These are phyloP conservation scores for Epizoanthus scotinus DNA, from an alignment of 92 coral and sea anemone species.

Conservation along the genomic window DNA sequence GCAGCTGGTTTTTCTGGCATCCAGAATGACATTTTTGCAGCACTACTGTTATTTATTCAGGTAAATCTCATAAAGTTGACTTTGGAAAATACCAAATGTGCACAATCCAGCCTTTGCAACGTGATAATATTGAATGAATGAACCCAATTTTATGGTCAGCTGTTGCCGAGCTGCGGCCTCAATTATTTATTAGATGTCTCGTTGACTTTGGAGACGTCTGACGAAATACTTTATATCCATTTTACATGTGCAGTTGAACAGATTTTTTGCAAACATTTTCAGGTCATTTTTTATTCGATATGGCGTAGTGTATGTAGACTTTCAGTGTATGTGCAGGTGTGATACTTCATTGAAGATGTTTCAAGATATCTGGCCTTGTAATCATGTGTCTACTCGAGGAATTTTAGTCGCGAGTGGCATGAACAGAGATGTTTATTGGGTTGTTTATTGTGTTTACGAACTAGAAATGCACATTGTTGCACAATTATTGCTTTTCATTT, in stretches of 20 bases:
- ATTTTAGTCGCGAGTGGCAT: no score
- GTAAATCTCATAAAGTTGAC: background rate
- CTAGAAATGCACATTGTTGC: no score
- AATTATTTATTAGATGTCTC: background rate
- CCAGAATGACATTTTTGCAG: background rate
- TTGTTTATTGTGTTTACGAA: no score
- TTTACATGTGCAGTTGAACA: background rate
- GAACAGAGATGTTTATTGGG: no score
- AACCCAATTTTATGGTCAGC: conserved; percentile 9
- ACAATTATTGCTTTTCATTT: background rate
- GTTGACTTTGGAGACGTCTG: background rate
- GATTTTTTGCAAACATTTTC: background rate
- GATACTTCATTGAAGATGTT: no score
- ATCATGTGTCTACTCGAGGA: no score
- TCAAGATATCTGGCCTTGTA: no score
- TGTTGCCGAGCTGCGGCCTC: background rate
- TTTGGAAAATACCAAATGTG: background rate
- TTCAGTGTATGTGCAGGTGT: no score
- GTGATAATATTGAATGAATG: conserved; percentile 6
- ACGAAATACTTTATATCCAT: background rate
- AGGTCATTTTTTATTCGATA: background rate
- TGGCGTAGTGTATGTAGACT: no score
- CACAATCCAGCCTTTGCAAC: background rate
- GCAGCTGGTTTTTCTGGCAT: conserved; percentile 25
- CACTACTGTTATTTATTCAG: background rate